Evolutionary conservation across 2,888 invertebrate genomes (phyloP), one percentile per base, ranked within the genome.

Genomic region (Zygaena filipendulae): DNA sequence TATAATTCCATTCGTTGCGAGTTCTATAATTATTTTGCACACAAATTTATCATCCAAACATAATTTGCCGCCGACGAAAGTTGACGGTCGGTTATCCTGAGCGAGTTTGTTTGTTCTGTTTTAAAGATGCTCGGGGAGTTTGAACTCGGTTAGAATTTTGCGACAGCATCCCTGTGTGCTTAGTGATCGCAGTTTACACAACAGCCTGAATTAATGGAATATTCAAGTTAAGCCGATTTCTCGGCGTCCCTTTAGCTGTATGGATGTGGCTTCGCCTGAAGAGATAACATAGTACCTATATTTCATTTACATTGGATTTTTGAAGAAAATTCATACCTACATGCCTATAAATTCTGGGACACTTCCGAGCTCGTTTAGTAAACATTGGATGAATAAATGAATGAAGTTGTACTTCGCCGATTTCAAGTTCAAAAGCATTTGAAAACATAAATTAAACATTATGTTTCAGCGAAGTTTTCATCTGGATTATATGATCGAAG

Each of bases 191-290:
- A 61, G 66, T 67, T 67, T 64, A 51, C 47, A 43, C 56, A 57
- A 54, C 53, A 44, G 53, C 47, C 52, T 46, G 59, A 62, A 69
- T 70, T 71, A 68, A 71, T 71, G 59, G 63, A 67, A 63, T 67
- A 59, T 62, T 68, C 54, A 51, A 62, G 57, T 56, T 56, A 60
- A 70, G 55, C 59, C 51, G 56, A 60, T 58, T 59, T 43, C 42
- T 42, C 44, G 44, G 45, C 43, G 21, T 47, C 35, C 43, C 27
- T 43, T 40, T 39, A 33, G 34, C 33, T 43, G 47, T 45, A 37
- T 43, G 43, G 40, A 33, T 46, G 37, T 40, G 45, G 40, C 39
- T 46, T 47, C 30, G 36, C 30, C 42, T 36, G 39, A 45, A 51
- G 49, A 49, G 50, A 45, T 59, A 49, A 53, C 51, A 53, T 41